phyloP scores from a whole-genome alignment of 2,113 vertebrate genomes.

The Psammodynastes pulverulentus region DNA sequence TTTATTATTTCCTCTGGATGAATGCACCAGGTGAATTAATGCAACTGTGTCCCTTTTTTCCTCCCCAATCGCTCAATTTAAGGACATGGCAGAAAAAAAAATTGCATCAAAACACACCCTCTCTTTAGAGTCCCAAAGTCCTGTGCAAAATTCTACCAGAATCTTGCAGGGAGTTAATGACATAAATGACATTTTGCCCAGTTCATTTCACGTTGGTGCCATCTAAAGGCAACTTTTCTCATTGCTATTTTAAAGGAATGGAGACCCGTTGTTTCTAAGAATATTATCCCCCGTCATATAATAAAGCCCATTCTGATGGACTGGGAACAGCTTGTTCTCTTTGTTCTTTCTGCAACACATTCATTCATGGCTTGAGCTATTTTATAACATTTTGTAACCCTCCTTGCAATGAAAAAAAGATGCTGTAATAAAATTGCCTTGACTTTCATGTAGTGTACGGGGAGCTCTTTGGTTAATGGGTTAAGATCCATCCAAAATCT shows the following conservation, averaged over 20 bases:
- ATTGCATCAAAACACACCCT: not conserved
- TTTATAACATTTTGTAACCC: not conserved
- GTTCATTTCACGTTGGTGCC: not conserved
- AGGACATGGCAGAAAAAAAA: not conserved
- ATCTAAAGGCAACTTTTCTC: not conserved
- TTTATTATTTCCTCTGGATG: not conserved
- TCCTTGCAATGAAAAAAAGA: not conserved
- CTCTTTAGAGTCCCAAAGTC: not conserved
- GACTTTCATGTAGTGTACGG: not conserved
- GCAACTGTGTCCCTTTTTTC: not conserved
- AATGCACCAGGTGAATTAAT: not conserved
- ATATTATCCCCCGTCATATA: not conserved
- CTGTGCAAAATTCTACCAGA: not conserved
- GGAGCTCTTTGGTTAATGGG: not conserved
- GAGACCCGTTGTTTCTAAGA: not conserved
- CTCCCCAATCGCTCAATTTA: not conserved
- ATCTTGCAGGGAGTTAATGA: not conserved
- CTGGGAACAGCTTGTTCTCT: not conserved
- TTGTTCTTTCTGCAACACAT: not conserved
- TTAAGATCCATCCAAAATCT: not conserved
- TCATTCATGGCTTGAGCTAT: not conserved
- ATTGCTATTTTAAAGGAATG: not conserved
- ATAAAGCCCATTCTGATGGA: not conserved
- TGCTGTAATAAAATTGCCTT: not conserved
- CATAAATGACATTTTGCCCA: not conserved